These are phyloP conservation scores for Nomada goodeniana DNA, from an alignment of 2,888 invertebrate genomes.

Conservation along the genomic window DNA sequence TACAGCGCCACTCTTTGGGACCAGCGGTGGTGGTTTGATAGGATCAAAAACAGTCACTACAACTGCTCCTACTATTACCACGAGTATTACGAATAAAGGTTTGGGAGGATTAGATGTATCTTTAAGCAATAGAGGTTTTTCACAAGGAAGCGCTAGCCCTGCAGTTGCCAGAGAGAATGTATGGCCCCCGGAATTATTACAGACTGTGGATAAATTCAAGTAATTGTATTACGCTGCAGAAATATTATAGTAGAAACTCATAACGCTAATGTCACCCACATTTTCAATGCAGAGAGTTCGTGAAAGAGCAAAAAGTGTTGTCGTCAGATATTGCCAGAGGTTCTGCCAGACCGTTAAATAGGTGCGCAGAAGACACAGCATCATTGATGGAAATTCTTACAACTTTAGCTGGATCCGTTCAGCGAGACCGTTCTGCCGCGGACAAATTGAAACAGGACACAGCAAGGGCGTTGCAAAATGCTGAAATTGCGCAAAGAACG, in stretches of 20 bases:
- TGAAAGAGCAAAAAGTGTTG: conserved; percentile 93
- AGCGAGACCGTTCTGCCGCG: conserved; percentile 87
- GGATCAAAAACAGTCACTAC: conserved; percentile 73
- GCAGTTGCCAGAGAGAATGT: conserved; percentile 88
- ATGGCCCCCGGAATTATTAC: conserved; percentile 91
- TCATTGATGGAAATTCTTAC: conserved; percentile 86
- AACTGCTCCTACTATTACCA: conserved; percentile 67
- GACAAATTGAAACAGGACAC: conserved; percentile 90
- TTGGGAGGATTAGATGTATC: conserved; percentile 89
- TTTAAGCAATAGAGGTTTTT: conserved; percentile 83
- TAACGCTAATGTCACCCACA: conserved; percentile 2
- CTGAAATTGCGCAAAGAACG: conserved; percentile 92
- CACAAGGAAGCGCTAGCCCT: conserved; percentile 84
- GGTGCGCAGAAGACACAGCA: conserved; percentile 88
- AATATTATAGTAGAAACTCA: conserved; percentile 11
- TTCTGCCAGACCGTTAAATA: conserved; percentile 87
- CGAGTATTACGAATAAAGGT: conserved; percentile 86
- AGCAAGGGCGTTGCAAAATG: conserved; percentile 89
- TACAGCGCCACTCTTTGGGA: conserved; percentile 76
- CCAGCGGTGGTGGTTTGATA: conserved; percentile 73
- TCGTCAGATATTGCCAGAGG: conserved; percentile 93
- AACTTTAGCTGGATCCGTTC: conserved; percentile 87
- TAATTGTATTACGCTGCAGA: conserved; percentile 77
- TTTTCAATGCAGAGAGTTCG: conserved; percentile 86
- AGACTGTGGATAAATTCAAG: conserved; percentile 92